phyloP scores from a whole-genome alignment of 2,113 vertebrate genomes.

The Antechinus stuartii region DNA sequence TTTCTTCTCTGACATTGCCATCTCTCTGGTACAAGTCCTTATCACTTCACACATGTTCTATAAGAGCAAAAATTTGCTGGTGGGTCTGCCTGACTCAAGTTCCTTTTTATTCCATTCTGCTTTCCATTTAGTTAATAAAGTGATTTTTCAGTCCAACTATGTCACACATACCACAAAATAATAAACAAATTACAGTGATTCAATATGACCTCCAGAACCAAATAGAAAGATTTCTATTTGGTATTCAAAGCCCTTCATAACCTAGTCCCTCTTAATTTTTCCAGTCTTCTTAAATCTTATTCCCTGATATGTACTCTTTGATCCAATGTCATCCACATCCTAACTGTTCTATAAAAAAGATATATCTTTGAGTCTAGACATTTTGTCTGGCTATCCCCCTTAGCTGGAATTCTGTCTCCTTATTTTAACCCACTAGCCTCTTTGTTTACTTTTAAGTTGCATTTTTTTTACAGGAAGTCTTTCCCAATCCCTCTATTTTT shows the following conservation, averaged over 20 bases:
- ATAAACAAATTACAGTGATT: neutral
- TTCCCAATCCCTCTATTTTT: too few relatives aligned
- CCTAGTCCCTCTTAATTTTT: neutral
- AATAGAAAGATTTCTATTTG: neutral
- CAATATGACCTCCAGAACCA: neutral
- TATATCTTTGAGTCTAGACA: neutral
- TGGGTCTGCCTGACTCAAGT: neutral
- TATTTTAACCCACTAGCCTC: too few relatives aligned
- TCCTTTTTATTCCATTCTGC: neutral
- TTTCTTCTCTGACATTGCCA: neutral
- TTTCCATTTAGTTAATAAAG: neutral
- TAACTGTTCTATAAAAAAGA: neutral
- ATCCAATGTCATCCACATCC: too few relatives aligned
- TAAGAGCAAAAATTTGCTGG: neutral
- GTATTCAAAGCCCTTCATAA: neutral
- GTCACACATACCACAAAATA: neutral
- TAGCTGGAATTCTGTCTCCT: too few relatives aligned
- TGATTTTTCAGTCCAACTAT: neutral
- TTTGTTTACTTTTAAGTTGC: too few relatives aligned
- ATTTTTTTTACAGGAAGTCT: too few relatives aligned
- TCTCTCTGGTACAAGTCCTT: neutral
- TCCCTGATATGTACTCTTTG: neutral
- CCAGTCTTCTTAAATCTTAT: neutral
- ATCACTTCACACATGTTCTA: neutral
- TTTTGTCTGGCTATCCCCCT: too few relatives aligned